Evolutionary conservation across 2,888 invertebrate species (phyloP), one percentile per base, ranked within the genome.

Genomic region (Agonopterix heracliana): DNA sequence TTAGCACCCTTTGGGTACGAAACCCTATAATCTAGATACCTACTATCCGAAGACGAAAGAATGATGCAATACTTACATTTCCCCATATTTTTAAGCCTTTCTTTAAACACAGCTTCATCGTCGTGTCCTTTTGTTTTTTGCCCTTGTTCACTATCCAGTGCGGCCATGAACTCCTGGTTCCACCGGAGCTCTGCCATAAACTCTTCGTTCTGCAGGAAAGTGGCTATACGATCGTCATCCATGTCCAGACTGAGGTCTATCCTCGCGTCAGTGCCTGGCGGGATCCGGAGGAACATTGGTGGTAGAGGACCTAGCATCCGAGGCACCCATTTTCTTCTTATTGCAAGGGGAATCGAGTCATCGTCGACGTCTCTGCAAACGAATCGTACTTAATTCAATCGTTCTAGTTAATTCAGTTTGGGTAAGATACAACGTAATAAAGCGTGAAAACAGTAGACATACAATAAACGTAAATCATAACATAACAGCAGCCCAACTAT

Each of bases 201-300:
- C 78, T 97, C 97, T 70, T 96, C 95, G 68, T 97, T 97, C 75
- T 97, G 97, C 49, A 97, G 86, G 78, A 96, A 93, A 54, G 96
- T 90, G 0, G 96, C 96, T 55, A 96, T 94, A 56, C 93, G 90
- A 71, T 97, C 96, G 71, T 97, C 97, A 57, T 96, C 96, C 68
- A 96, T 89, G 60, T 94, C 93, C 5, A 87, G 62, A 55, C 83
- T 87, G 1, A 87, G 71, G 61, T 88, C 88, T 57, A 87, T 81
- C 53, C 85, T 70, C 0, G 83, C 86, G 50, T 91, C 91, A 13
- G 83, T 78, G 26, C 74, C 68, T 1, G 85, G 78, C 3, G 90
- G 89, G 57, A 93, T 89, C 53, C 96, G 90, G 40, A 96, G 89
- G 77, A 96, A 96, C 72, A 92, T 93, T 40, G 93, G 91, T 1